Evolutionary conservation across 2,113 vertebrate genomes (phyloP).

Genomic region (Hippoglossus stenolepis): DNA sequence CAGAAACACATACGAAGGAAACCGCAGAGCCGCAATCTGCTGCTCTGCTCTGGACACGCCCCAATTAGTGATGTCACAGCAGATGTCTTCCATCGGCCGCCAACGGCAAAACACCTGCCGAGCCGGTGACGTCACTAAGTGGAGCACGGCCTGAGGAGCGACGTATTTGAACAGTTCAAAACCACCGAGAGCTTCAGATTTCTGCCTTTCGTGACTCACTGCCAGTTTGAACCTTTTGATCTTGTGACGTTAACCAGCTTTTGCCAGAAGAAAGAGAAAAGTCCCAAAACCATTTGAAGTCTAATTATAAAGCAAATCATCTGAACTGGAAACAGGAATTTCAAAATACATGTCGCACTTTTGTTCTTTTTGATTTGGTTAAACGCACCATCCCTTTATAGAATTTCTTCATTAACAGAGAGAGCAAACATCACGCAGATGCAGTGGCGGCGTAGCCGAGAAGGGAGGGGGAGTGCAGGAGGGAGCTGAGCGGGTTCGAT

Average conservation of each 20-base stretch:
- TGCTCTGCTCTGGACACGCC: slow-evolving; percentile 19
- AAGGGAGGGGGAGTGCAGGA: no score
- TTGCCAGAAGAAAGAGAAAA: background rate
- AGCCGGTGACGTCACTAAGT: slow-evolving; percentile 41
- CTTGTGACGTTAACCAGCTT: slow-evolving; percentile 4
- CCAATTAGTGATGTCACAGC: slow-evolving; percentile 49
- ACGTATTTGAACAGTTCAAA: background rate
- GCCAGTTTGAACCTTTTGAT: slow-evolving; percentile 2
- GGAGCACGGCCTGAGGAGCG: background rate
- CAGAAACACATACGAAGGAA: slow-evolving; percentile 4
- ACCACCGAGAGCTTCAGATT: background rate
- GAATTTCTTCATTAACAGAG: no score
- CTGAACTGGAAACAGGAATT: background rate
- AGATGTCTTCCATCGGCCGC: slow-evolving; percentile 49
- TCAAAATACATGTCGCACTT: background rate
- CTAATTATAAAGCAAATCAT: background rate
- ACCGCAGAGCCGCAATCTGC: slow-evolving; percentile 26
- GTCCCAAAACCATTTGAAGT: background rate
- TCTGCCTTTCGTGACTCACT: background rate
- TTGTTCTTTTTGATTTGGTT: no score
- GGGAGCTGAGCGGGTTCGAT: no score
- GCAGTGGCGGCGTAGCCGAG: no score
- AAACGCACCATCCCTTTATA: no score
- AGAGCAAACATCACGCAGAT: no score
- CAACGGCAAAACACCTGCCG: slow-evolving; percentile 51